Base-by-base conservation (phyloP, 1,140 invertebrate species). In the Bombus impatiens region DNA sequence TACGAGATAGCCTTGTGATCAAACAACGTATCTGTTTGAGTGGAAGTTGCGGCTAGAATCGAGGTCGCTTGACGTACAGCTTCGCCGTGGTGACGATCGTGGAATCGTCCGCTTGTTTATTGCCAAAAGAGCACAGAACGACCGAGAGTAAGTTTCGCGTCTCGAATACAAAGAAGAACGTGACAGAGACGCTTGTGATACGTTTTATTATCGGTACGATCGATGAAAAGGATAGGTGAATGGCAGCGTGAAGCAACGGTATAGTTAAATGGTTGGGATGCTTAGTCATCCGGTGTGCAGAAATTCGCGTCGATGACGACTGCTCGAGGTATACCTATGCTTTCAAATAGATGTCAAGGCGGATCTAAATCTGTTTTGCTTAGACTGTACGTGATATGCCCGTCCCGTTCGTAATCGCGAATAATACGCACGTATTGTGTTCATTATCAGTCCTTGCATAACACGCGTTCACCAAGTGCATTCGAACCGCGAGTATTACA, bases 301-400 rank as follows among this genome's bases (percentile, higher is more conserved):
- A 77, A 76, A 86, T 87, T 81, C 53, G 35, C 37, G 40, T 40
- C 79, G 77, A 76, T 87, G 86, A 87, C 72, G 35, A 80, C 67
- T 80, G 65, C 3, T 15, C 5, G 28, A 28, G 3, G 37, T 13
- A 68, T 35, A n/a, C 81, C 74, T 80, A 42, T 70, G 44, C 59
- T 42, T 72, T 44, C 12, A 72, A 87, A 87, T 86, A 35, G 84
- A 65, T 87, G 86, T 80, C 83, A 87, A 86, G 86, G 86, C 40
- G 42, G 37, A 47, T 80, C 83, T 86, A 86, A 87, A 85, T 79
- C 40, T 5, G 25, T 86, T 82, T 44, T 40, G 71, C n/a, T 78
- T 79, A 75, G 57, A 79, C 25, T n/a, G 28, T 53, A 44, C 67
- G 18, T 25, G 37, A 32, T 32, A 67, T 18, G 8, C 28, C n/a